Conservation (phyloP, 2,797 vertebrate species). For the Characodon lateralis region DNA sequence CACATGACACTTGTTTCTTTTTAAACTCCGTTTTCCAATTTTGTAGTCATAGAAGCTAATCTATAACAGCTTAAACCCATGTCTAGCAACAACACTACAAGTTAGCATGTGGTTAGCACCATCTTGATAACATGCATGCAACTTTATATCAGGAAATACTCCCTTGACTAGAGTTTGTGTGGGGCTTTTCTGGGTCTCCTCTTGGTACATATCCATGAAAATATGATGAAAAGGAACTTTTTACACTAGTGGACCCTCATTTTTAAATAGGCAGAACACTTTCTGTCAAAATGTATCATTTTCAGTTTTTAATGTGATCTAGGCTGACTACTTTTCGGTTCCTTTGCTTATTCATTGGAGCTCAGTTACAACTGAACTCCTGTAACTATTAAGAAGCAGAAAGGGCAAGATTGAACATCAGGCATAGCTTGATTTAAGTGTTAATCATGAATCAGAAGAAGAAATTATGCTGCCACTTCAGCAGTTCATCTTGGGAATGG, state of each 20-base stretch:
- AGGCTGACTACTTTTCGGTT: neutral
- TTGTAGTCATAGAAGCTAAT: slow-evolving; percentile 30
- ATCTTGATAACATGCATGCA: slow-evolving; percentile 50
- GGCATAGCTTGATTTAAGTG: neutral
- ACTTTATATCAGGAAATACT: slow-evolving; percentile 51
- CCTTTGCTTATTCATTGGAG: neutral
- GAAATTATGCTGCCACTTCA: neutral
- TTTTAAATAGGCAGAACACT: neutral
- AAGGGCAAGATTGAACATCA: neutral
- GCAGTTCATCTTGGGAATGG: neutral
- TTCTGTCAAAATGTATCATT: neutral
- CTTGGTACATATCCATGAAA: slow-evolving; percentile 47
- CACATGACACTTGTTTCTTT: slow-evolving; percentile 44
- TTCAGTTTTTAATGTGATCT: neutral
- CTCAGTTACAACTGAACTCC: neutral
- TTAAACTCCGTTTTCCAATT: slow-evolving; percentile 43
- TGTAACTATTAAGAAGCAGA: neutral
- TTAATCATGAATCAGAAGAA: too few relatives aligned
- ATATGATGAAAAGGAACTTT: neutral
- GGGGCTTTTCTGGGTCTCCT: slow-evolving; percentile 24
- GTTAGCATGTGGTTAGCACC: slow-evolving; percentile 12
- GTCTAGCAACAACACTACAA: slow-evolving; percentile 10
- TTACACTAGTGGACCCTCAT: neutral
- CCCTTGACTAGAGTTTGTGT: slow-evolving; percentile 53
- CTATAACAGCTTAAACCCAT: slow-evolving; percentile 18